Conservation (phyloP, 2,888 invertebrate genomes). For the Andricus quercusramuli region DNA sequence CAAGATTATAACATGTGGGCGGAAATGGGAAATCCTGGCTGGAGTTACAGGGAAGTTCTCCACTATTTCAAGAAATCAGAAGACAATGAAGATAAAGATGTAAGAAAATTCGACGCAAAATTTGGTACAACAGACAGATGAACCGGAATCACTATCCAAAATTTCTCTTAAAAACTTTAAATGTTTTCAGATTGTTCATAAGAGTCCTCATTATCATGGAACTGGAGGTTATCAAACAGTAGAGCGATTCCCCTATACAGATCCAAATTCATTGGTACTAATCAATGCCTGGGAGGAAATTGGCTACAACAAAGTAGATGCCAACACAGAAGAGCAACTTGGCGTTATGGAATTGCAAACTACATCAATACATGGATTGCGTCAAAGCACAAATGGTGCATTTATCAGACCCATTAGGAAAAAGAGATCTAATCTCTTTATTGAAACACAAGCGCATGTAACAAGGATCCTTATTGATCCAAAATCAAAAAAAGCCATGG, state of each 20-base stretch:
- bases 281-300: conserved; percentile 83
- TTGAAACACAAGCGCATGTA: conserved; percentile 80
- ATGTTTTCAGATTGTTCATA: conserved; percentile 62
- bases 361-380: conserved; percentile 82
- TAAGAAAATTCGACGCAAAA: conserved; percentile 51
- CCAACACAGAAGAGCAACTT: conserved; percentile 81
- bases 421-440: conserved; percentile 75
- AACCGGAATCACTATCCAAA: neutral
- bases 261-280: conserved; percentile 81
- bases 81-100: conserved; percentile 73
- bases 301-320: conserved; percentile 82
- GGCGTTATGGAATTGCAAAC: conserved; percentile 84
- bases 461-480: conserved; percentile 80
- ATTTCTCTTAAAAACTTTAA: neutral
- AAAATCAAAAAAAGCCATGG: conserved; percentile 74
- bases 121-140: neutral
- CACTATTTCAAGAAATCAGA: conserved; percentile 81
- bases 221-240: conserved; percentile 84
- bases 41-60: conserved; percentile 80
- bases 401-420: conserved; percentile 84
- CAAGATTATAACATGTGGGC: conserved; percentile 82
- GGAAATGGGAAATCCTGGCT: conserved; percentile 79
- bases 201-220: conserved; percentile 81
- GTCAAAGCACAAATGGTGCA: conserved; percentile 83
- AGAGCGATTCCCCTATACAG: conserved; percentile 83